Percentiles rank a stretch among this genome's conserved stretches.
Evolutionary conservation across 2,797 vertebrate species (phyloP).

Genomic region (Triplophysa bombifrons): DNA sequence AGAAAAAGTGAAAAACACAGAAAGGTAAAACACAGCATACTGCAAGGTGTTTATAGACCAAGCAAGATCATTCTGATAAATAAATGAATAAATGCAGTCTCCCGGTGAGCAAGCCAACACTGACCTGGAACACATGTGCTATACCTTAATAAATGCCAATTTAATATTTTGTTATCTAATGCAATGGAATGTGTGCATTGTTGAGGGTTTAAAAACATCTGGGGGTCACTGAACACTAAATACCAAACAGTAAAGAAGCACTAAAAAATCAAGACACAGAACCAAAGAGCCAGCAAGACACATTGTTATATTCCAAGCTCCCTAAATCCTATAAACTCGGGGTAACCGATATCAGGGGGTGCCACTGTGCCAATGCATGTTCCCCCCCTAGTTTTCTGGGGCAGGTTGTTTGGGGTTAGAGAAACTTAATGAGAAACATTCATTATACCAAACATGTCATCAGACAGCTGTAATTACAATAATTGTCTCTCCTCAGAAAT

Average conservation of each 20-base stretch:
- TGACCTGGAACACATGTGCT: too few species aligned
- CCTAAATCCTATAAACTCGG: slow-evolving; percentile 22
- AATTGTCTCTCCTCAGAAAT: slow-evolving; percentile 74
- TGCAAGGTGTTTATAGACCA: too few species aligned
- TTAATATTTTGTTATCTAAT: not conserved
- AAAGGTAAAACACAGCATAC: too few species aligned
- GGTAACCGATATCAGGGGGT: slow-evolving; percentile 23
- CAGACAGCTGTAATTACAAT: slow-evolving; percentile 72
- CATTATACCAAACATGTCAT: slow-evolving; percentile 70
- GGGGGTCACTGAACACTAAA: slow-evolving; percentile 55
- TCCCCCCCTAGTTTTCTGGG: slow-evolving; percentile 63
- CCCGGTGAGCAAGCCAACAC: too few species aligned
- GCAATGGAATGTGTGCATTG: too few species aligned
- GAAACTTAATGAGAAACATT: slow-evolving; percentile 71
- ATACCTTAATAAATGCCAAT: not conserved
- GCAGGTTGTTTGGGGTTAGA: slow-evolving; percentile 58
- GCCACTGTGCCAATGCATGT: slow-evolving; percentile 26
- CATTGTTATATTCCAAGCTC: slow-evolving; percentile 15
- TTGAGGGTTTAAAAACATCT: not conserved
- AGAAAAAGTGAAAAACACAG: too few species aligned
- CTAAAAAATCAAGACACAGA: not conserved
- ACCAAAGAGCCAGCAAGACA: slow-evolving; percentile 5
- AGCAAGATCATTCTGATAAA: too few species aligned
- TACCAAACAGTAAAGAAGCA: slow-evolving; percentile 9
- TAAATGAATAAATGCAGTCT: too few species aligned